Conservation (phyloP, 1,140 invertebrate genomes). For the Acyrthosiphon pisum region DNA sequence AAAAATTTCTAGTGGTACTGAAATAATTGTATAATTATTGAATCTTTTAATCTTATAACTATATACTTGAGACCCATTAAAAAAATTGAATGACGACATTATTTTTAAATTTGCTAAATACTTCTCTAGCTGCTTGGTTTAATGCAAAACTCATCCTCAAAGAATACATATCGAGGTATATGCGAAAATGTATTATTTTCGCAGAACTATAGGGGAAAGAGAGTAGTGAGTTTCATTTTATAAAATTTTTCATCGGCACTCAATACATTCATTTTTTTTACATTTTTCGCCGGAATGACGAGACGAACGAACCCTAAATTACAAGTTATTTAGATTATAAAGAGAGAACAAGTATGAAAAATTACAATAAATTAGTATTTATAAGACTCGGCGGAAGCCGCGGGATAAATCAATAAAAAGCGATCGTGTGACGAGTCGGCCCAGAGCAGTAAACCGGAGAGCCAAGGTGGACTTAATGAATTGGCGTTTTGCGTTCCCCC, state of each 20-base stretch:
- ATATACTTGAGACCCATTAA: no score
- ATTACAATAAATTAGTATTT: not conserved
- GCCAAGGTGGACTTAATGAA: not conserved
- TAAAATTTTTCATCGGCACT: not conserved
- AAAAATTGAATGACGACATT: no score
- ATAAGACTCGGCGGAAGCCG: not conserved
- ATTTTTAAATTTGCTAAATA: no score
- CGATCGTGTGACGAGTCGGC: not conserved
- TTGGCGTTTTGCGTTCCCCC: not conserved
- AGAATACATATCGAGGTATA: not conserved
- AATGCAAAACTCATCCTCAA: not conserved
- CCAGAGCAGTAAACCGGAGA: not conserved
- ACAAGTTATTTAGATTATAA: not conserved
- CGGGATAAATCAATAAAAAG: not conserved
- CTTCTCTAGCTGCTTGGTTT: not conserved
- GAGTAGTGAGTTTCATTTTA: not conserved
- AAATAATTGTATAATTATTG: no score
- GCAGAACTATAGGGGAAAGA: not conserved
- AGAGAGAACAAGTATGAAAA: not conserved
- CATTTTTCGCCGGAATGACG: not conserved
- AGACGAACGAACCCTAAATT: not conserved
- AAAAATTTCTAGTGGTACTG: no score
- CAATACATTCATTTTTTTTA: not conserved
- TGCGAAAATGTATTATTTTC: not conserved
- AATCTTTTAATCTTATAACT: no score